These are phyloP conservation scores for Tapirus terrestris DNA, from an alignment of 2,113 vertebrate genomes.

Conservation along the genomic window DNA sequence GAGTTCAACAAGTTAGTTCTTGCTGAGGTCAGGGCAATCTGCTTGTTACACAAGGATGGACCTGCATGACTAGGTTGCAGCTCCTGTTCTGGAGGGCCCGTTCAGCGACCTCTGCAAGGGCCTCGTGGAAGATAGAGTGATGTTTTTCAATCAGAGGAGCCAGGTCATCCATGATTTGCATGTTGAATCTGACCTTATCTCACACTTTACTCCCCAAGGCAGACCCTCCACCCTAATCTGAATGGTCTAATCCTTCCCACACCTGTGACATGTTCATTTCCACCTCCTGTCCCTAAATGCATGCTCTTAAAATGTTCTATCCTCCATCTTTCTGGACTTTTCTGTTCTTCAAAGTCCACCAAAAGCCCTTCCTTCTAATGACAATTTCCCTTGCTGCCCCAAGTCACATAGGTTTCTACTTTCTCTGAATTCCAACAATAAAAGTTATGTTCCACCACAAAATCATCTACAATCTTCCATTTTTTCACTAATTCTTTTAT, in stretches of 20 bases:
- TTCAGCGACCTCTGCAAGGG: background rate
- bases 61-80: background rate
- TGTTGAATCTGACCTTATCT: background rate
- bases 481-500: background rate
- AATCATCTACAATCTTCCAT: background rate
- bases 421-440: background rate
- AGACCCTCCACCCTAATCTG: background rate
- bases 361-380: background rate
- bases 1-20: background rate
- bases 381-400: background rate
- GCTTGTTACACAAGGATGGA: background rate
- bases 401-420: background rate
- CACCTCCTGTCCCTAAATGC: background rate
- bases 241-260: background rate
- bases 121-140: background rate
- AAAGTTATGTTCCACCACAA: background rate
- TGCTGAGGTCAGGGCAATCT: background rate
- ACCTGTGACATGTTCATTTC: background rate
- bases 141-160: background rate
- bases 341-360: background rate
- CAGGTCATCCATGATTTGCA: background rate
- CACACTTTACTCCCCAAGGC: background rate
- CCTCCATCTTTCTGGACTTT: background rate
- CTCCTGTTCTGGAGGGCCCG: background rate
- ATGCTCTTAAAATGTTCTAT: background rate